A percentile compares a stretch with the other conserved stretches of the same genome.
Evolutionary conservation across 2,888 invertebrate species (phyloP).

Genomic region (Erpobdella octoculata): DNA sequence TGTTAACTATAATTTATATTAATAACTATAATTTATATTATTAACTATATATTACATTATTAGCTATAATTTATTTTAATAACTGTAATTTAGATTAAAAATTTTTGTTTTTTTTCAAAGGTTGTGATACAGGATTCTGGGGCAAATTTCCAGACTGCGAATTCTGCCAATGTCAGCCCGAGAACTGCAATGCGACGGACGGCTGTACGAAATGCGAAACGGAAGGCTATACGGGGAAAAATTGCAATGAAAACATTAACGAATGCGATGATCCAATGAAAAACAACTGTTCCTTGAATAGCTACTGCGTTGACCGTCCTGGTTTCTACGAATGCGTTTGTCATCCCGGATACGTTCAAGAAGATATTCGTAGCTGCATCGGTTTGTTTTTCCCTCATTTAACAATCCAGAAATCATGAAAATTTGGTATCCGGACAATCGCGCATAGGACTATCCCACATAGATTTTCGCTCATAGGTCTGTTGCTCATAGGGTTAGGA

Average conservation of each 20-base stretch:
- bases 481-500: too few species aligned
- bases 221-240: background rate
- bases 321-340: background rate
- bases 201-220: background rate
- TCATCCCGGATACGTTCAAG: background rate
- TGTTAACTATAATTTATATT: background rate
- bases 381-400: too few species aligned
- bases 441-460: too few species aligned
- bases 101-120: background rate
- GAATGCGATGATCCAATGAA: background rate
- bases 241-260: background rate
- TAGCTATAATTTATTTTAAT: background rate
- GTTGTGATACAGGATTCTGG: background rate
- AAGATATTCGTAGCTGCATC: background rate
- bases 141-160: background rate
- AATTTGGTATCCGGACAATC: too few species aligned
- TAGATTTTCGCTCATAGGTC: too few species aligned
- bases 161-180: background rate
- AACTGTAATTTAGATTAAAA: background rate
- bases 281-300: background rate
- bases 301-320: background rate
- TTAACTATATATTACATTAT: background rate
- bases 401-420: too few species aligned
- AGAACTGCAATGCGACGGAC: background rate
- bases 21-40: background rate